Evolutionary conservation across 2,113 vertebrate genomes (phyloP), one percentile per base, ranked within the genome.

Genomic region (Muntiacus reevesi): DNA sequence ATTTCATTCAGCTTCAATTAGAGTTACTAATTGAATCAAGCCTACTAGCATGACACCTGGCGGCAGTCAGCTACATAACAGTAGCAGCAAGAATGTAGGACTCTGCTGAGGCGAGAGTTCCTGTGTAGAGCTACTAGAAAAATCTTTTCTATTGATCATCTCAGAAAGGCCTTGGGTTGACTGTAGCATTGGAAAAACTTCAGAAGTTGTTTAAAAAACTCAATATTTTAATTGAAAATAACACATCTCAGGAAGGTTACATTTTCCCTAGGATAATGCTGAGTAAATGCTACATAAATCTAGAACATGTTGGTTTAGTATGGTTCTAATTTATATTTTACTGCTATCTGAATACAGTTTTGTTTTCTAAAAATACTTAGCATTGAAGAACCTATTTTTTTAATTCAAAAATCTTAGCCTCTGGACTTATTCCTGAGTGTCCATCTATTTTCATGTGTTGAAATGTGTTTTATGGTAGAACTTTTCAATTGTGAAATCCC

Each of bases 1-100:
- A 98, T 98, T 98, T 98, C 86, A 97, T 98, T 97, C 97, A 91
- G 93, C 97, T 97, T 97, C 97, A 97, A 98, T 98, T 98, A 98
- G 97, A 98, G 91, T 97, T 97, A 87, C 97, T 98, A 98, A 98
- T 95, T 98, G 97, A 98, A 98, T 98, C 96, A 96, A 97, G 97
- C 96, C 96, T 98, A 67, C 95, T 96, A 95, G 98, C 95, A 45
- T 97, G 98, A 98, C 98, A 97, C 97, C 97, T 98, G 98, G 97
- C 94, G 97, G 96, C 91, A 94, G 96, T 82, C 40, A 74, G 95
- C 93, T 91, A 93, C 47, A 95, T 96, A 59, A 89, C 97, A 97
- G 94, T 87, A 43, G n/a, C 64, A 33, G 85, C 74, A 40, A 82
- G 30, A 27, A 13, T 7, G 40, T 21, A 33, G 43, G 30, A 55